phyloP scores from a whole-genome alignment of 1,140 invertebrate genomes.

The Belonocnema kinseyi region DNA sequence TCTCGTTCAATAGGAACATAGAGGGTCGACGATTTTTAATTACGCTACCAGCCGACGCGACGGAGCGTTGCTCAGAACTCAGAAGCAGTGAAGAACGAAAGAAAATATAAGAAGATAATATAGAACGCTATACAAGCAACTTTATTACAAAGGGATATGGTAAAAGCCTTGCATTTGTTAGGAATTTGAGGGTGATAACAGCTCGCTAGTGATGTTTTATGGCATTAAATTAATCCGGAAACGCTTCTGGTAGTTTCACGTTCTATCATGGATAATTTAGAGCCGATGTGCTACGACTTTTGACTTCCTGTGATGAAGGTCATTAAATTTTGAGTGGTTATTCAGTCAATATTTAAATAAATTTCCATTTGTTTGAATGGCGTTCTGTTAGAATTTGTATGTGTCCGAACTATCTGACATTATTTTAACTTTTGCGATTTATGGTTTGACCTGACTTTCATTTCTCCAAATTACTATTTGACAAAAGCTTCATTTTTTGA shows the following conservation, averaged over 20 bases:
- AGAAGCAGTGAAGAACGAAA: neutral
- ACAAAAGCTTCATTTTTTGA: too few species aligned
- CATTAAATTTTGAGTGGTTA: too few species aligned
- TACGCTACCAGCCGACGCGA: neutral
- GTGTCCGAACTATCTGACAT: too few species aligned
- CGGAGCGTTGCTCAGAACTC: neutral
- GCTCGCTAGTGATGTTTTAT: neutral
- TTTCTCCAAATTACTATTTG: too few species aligned
- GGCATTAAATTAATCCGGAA: neutral
- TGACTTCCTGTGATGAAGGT: too few species aligned
- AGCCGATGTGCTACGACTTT: too few species aligned
- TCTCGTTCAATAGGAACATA: conserved; percentile 16
- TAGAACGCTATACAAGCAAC: neutral
- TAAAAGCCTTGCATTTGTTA: neutral
- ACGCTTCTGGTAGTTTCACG: neutral
- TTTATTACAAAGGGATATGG: neutral
- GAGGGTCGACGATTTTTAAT: neutral
- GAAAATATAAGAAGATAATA: neutral
- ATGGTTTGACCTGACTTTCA: too few species aligned
- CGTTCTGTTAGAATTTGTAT: too few species aligned
- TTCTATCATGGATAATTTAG: neutral
- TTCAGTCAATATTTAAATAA: too few species aligned
- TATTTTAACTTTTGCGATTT: too few species aligned
- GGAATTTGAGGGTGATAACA: neutral
- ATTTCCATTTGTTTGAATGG: too few species aligned